Evolutionary conservation across 2,888 invertebrate genomes (phyloP), one percentile per base, ranked within the genome.

Genomic region (Watsonalla cultraria): DNA sequence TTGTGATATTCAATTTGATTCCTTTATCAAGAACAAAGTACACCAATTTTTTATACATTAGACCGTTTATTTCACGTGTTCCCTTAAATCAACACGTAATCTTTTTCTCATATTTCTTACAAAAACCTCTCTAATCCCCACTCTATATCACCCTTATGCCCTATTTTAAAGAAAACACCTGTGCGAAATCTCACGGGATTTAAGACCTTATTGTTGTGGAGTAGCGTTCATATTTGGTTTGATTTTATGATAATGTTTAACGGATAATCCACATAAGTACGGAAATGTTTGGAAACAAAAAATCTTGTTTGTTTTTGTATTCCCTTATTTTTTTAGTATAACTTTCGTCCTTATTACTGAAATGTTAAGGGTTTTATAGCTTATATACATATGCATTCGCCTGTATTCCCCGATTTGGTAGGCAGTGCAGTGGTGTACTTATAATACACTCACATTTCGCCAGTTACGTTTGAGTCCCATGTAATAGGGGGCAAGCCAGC

Each of bases 61-160:
- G 51, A 51, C 33, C 45, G 46, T 45, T 55, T 60, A 61, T 71
- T 72, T 72, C 69, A 68, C 66, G 66, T 60, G 48, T 45, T 52
- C 14, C 46, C 61, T 65, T 65, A 66, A 70, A 70, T 64, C 66
- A 68, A 68, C 65, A 68, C 59, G 59, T 61, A 58, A 53, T 51
- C 58, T 57, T 54, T 50, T 60, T 54, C 53, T 61, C 45, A 35
- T 50, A 52, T 65, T 51, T 48, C 57, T 37, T 59, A 66, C 62
- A 62, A 64, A 68, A 62, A 61, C 51, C 53, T 35, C 50, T 46
- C 45, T 53, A 52, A 34, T 54, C 47, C 46, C 42, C 35, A 13
- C 39, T 14, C 14, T 48, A 55, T 15, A 9, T 35, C 15, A 42
- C 11, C 42, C 42, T 42, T 46, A 45, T 45, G 45, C 45, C n/a